phyloP scores from a whole-genome alignment of 2,113 vertebrate species.

The Prunella fulvescens region DNA sequence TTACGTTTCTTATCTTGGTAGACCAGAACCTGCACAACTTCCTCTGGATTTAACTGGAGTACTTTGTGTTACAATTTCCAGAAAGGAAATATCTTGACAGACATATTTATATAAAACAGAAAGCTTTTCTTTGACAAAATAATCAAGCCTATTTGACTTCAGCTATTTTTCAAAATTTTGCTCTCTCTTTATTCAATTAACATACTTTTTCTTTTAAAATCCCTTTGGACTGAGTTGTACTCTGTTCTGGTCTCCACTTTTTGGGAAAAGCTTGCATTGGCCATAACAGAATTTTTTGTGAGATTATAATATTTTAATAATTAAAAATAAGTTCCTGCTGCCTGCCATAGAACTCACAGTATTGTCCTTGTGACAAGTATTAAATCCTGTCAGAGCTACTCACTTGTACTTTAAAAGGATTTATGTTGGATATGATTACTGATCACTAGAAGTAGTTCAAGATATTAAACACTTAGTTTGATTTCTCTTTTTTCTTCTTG shows the following conservation, averaged over 20 bases:
- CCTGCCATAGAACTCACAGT: neutral
- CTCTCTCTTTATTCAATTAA: neutral
- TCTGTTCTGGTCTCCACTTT: neutral
- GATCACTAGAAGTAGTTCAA: neutral
- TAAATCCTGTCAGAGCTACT: neutral
- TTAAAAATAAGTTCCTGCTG: neutral
- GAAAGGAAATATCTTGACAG: slow-evolving; percentile 9
- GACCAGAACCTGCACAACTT: neutral
- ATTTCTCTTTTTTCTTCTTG: neutral
- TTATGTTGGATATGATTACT: neutral
- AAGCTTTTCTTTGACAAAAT: neutral
- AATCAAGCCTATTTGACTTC: neutral
- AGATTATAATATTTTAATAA: neutral
- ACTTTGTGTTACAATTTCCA: neutral
- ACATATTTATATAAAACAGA: neutral
- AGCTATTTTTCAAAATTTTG: neutral
- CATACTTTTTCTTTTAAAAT: neutral
- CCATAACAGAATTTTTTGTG: neutral
- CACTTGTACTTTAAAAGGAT: neutral
- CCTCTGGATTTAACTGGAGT: neutral
- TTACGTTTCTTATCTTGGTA: slow-evolving; percentile 9
- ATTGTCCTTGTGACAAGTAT: neutral
- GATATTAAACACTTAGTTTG: neutral
- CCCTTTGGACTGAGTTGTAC: neutral
- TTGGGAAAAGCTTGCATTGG: neutral